These are phyloP conservation scores for Drosophila fuyamai DNA, from an alignment of 1,140 invertebrate genomes.

Conservation along the genomic window DNA sequence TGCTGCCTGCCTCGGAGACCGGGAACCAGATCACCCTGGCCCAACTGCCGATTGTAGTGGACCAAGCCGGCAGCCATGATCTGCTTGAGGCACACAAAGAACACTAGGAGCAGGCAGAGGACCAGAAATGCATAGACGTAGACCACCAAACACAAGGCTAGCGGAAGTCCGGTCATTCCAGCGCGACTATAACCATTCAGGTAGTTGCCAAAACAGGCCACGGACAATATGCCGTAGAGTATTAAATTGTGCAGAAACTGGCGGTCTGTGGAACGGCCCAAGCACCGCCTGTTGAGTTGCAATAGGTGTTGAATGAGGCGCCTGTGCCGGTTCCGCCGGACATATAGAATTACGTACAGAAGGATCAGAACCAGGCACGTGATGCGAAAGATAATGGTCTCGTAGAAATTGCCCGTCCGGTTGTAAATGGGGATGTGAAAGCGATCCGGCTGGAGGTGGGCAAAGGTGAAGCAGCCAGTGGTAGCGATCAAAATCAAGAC, in stretches of 20 bases:
- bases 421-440: constrained; percentile 48
- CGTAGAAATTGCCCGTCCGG: constrained; percentile 62
- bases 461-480: constrained; percentile 28
- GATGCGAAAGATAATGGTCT: constrained; percentile 40
- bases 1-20: constrained; percentile 26
- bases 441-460: constrained; percentile 25
- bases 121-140: constrained; percentile 52
- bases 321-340: constrained; percentile 40
- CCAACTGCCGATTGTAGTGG: constrained; percentile 35
- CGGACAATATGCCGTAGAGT: constrained; percentile 26
- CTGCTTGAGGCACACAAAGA: constrained; percentile 65
- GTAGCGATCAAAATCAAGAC: background rate
- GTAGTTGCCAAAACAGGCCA: constrained; percentile 32
- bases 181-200: constrained; percentile 25
- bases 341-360: constrained; percentile 47
- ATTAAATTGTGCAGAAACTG: constrained; percentile 41
- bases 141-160: constrained; percentile 24
- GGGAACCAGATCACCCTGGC: background rate
- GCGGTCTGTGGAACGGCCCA: background rate
- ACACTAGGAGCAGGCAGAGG: constrained; percentile 51
- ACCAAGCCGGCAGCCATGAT: constrained; percentile 45
- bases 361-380: constrained; percentile 46
- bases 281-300: constrained; percentile 21
- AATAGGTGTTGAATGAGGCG: constrained; percentile 41
- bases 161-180: background rate